A percentile compares a stretch with the other conserved stretches of the same genome.
Conservation (phyloP, 1,140 invertebrate species). For the Philopotamus ludificatus region DNA sequence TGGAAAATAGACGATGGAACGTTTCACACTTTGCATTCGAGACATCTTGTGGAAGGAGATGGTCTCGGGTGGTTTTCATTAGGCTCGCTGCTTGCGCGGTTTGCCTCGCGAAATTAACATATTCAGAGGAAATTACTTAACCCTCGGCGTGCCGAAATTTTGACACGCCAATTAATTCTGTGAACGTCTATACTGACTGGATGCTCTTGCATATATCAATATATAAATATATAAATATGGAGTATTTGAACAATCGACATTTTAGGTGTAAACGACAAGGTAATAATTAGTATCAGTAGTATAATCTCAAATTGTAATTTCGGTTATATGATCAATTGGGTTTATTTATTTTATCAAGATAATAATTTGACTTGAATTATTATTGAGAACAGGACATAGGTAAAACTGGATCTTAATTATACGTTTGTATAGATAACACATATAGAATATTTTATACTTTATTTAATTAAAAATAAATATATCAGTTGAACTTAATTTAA, state of each 20-base stretch:
- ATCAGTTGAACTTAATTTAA: no score
- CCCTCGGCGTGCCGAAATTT: not conserved
- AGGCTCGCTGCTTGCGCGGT: not conserved
- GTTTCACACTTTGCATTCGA: conserved; percentile 8
- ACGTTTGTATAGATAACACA: no score
- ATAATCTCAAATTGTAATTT: not conserved
- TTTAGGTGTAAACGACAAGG: not conserved
- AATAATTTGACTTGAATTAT: no score
- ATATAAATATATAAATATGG: not conserved
- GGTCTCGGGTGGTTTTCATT: conserved; percentile 11
- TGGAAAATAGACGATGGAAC: no score
- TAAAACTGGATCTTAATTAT: no score
- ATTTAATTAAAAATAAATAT: no score
- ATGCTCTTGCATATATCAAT: not conserved
- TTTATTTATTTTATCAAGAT: not conserved
- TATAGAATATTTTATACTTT: no score
- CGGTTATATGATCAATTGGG: not conserved
- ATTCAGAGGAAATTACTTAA: conserved; percentile 8
- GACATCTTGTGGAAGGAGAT: conserved; percentile 3
- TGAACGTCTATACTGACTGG: no score
- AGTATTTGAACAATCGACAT: not conserved
- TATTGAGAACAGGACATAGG: no score
- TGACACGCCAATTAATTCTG: not conserved
- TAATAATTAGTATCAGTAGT: not conserved
- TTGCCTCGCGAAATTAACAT: conserved; percentile 6